Evolutionary conservation across 1,140 invertebrate species (phyloP).

Genomic region (Panonychus citri): DNA sequence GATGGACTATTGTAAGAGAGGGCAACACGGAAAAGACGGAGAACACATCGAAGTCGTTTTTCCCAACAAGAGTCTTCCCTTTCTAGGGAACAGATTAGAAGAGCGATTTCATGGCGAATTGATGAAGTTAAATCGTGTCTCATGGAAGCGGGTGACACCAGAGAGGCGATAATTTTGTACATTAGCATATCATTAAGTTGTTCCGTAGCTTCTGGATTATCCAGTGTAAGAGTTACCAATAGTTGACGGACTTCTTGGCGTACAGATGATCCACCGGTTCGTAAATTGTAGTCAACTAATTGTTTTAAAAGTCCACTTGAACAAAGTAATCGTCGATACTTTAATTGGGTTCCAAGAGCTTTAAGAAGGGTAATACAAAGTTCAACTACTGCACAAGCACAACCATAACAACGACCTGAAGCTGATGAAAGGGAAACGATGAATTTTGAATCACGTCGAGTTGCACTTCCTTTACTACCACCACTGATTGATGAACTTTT

Average conservation of each 20-base stretch:
- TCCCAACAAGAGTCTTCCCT: slow-evolving; percentile 91
- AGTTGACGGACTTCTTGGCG: slow-evolving; percentile 66
- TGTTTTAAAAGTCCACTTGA: slow-evolving; percentile 68
- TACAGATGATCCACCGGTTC: slow-evolving; percentile 30
- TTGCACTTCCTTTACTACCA: neutral
- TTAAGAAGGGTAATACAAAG: slow-evolving; percentile 75
- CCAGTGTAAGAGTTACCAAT: slow-evolving; percentile 65
- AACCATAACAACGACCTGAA: slow-evolving; percentile 27
- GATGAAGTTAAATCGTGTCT: slow-evolving; percentile 45
- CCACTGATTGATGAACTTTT: neutral
- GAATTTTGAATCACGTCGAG: neutral
- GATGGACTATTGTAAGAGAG: slow-evolving; percentile 42
- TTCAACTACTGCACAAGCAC: slow-evolving; percentile 44
- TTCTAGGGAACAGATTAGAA: slow-evolving; percentile 61
- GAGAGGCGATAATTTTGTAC: slow-evolving; percentile 38
- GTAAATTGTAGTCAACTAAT: slow-evolving; percentile 65
- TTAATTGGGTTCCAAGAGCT: slow-evolving; percentile 60
- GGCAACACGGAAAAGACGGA: slow-evolving; percentile 54
- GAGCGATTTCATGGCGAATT: slow-evolving; percentile 59
- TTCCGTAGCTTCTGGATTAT: slow-evolving; percentile 64
- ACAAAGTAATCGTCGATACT: slow-evolving; percentile 51
- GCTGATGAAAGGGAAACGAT: neutral
- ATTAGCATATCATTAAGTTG: slow-evolving; percentile 57
- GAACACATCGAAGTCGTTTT: slow-evolving; percentile 57
- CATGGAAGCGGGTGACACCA: slow-evolving; percentile 27